phyloP scores from a whole-genome alignment of 2,888 invertebrate genomes.

The Thyatira batis region DNA sequence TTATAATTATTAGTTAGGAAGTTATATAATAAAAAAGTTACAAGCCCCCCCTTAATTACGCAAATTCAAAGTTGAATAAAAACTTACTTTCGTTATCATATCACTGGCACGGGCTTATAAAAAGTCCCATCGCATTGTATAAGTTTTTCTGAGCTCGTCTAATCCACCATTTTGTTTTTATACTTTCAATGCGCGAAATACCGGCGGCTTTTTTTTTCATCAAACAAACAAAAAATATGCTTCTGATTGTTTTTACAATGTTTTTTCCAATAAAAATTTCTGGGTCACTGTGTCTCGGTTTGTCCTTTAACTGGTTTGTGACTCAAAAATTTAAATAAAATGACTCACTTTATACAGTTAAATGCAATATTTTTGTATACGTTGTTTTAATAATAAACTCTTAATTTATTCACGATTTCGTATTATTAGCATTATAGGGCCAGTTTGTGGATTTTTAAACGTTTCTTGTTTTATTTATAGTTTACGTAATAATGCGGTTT shows the following conservation, averaged over 20 bases:
- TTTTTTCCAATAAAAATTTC: constrained; percentile 48
- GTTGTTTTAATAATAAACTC: constrained; percentile 21
- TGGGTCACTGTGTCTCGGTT: constrained; percentile 66
- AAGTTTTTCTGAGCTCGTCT: constrained; percentile 3
- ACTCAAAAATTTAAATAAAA: constrained; percentile 47
- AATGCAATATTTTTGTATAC: constrained; percentile 1
- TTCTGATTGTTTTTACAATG: constrained; percentile 4
- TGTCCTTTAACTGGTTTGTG: constrained; percentile 58
- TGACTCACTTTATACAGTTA: constrained; percentile 42
- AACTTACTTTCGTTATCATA: constrained; percentile 49
- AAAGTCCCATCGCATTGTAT: constrained; percentile 14
- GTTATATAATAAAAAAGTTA: constrained; percentile 26
- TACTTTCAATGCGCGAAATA: constrained; percentile 24
- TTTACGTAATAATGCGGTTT: not conserved
- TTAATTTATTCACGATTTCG: constrained; percentile 38
- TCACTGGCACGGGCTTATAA: constrained; percentile 35
- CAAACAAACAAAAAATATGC: constrained; percentile 5
- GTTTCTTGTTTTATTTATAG: constrained; percentile 7
- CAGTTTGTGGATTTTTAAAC: constrained; percentile 33
- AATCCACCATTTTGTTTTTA: constrained; percentile 13
- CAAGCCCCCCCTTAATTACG: constrained; percentile 27
- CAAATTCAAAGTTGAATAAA: constrained; percentile 23
- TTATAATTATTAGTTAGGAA: too few relatives aligned
- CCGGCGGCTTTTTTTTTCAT: constrained; percentile 13
- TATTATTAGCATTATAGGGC: constrained; percentile 39